Percentiles rank a stretch among this genome's conserved stretches.
phyloP scores from a whole-genome alignment of 2,888 invertebrate species.

The Ophraella communa region DNA sequence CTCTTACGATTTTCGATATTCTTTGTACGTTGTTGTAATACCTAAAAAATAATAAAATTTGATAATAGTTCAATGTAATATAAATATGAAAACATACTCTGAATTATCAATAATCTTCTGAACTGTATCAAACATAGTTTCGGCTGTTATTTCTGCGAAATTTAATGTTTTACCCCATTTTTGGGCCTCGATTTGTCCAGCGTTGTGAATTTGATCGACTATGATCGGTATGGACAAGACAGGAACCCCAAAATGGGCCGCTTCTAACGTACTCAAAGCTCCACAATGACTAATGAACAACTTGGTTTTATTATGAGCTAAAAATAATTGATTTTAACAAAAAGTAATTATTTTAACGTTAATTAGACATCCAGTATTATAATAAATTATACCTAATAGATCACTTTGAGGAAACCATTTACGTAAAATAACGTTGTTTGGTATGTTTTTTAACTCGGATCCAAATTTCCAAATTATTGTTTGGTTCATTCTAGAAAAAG shows the following conservation, averaged over 20 bases:
- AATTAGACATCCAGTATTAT: too few species aligned
- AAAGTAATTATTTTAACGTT: too few species aligned
- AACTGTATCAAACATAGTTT: conserved; percentile 37
- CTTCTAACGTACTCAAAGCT: conserved; percentile 42
- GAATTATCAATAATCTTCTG: conserved; percentile 39
- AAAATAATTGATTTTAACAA: conserved; percentile 1
- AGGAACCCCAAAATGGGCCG: conserved; percentile 41
- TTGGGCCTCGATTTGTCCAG: conserved; percentile 43
- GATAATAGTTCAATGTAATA: not conserved
- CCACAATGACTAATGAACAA: conserved; percentile 44
- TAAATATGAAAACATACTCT: conserved; percentile 34
- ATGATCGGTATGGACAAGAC: conserved; percentile 44
- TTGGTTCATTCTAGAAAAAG: conserved; percentile 54
- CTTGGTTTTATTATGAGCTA: conserved; percentile 38
- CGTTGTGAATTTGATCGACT: conserved; percentile 45
- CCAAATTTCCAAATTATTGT: conserved; percentile 59
- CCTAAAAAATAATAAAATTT: conserved; percentile 27
- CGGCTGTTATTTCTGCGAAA: conserved; percentile 39
- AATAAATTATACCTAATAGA: conserved; percentile 53
- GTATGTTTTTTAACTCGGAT: conserved; percentile 47
- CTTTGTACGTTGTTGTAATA: conserved; percentile 34
- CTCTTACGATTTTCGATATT: conserved; percentile 33
- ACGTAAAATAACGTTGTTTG: conserved; percentile 54
- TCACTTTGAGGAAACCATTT: conserved; percentile 59
- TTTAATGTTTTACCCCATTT: conserved; percentile 44